phyloP scores from a whole-genome alignment of 2,797 vertebrate genomes.

The Tenualosa ilisha region DNA sequence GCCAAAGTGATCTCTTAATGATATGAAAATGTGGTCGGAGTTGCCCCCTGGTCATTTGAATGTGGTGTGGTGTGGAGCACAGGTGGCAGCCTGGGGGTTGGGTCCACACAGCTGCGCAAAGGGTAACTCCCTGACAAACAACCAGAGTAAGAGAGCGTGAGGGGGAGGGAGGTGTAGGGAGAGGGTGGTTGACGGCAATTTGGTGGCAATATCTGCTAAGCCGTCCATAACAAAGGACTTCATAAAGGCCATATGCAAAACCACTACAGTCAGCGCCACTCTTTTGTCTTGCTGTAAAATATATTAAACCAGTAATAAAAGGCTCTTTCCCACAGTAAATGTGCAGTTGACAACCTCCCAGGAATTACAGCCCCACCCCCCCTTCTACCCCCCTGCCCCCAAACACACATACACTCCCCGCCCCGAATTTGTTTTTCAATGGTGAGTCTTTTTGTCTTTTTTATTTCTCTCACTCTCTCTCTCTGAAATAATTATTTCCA shows the following conservation, averaged over 20 bases:
- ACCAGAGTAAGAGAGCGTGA: not conserved
- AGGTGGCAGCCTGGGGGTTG: not conserved
- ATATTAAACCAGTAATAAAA: conserved; percentile 63
- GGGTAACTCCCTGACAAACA: conserved; percentile 1
- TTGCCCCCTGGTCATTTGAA: conserved; percentile 44
- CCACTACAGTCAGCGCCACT: conserved; percentile 55
- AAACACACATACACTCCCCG: not conserved
- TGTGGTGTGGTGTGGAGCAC: conserved; percentile 32
- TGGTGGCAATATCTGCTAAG: conserved; percentile 56
- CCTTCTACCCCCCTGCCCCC: not conserved
- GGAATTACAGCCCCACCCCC: conserved; percentile 37
- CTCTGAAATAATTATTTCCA: conserved; percentile 42
- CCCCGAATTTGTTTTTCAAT: conserved; percentile 42
- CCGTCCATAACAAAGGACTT: conserved; percentile 57
- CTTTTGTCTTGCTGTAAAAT: conserved; percentile 61
- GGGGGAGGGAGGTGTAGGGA: not conserved
- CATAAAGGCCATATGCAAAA: conserved; percentile 59
- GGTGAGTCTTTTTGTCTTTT: conserved; percentile 38
- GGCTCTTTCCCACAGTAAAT: conserved; percentile 62
- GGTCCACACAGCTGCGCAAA: not conserved
- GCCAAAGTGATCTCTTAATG: not conserved
- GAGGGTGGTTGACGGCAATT: conserved; percentile 44
- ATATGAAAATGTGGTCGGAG: conserved; percentile 43
- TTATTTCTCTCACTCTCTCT: not conserved
- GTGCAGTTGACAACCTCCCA: conserved; percentile 57